phyloP scores from a whole-genome alignment of 2,113 vertebrate genomes.

The Limnothrissa miodon region DNA sequence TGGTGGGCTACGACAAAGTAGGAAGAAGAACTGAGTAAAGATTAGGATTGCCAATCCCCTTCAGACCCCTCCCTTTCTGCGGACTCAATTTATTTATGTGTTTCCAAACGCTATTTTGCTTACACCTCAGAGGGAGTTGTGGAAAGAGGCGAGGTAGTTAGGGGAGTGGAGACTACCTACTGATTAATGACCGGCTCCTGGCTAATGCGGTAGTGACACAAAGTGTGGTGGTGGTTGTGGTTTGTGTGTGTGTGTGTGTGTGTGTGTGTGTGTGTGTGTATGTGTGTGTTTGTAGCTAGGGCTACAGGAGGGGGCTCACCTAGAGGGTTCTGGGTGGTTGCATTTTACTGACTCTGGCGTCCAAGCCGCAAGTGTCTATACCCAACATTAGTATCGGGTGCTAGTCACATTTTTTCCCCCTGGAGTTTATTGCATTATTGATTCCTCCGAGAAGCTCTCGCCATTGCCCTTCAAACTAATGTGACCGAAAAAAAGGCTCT shows the following conservation, averaged over 20 bases:
- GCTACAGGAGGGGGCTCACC: neutral
- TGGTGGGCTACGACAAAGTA: neutral
- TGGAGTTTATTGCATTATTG: conserved; percentile 4
- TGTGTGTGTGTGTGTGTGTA: neutral
- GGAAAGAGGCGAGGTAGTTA: neutral
- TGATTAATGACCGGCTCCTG: neutral
- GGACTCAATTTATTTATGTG: neutral
- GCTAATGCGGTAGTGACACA: neutral
- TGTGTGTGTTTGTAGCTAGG: no score
- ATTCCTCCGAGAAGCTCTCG: conserved; percentile 1
- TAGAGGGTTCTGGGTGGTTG: neutral
- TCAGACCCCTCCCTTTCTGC: neutral
- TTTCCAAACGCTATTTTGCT: neutral
- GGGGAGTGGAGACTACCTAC: neutral
- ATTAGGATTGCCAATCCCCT: conserved; percentile 4
- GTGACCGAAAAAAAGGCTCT: neutral
- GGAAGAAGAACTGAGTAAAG: neutral
- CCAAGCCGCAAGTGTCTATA: neutral
- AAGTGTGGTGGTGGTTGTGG: neutral
- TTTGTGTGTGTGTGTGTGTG: neutral
- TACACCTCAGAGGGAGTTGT: neutral
- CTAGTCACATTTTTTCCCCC: neutral
- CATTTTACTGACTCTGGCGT: neutral
- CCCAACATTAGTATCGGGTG: neutral
- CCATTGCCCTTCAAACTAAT: conserved; percentile 15